Evolutionary conservation across 2,797 vertebrate species (phyloP).

Genomic region (Helostoma temminkii): DNA sequence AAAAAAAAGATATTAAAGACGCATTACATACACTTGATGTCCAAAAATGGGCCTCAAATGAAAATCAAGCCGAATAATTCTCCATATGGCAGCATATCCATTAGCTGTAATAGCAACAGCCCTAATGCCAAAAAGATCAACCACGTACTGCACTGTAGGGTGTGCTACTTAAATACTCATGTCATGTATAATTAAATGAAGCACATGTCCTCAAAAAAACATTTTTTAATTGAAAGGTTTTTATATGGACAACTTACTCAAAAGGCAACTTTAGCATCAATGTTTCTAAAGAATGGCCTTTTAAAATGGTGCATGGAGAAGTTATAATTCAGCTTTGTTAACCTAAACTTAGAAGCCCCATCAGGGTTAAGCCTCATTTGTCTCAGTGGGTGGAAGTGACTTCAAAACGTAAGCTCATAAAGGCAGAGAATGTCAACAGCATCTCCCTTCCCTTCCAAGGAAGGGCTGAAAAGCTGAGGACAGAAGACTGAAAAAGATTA

Average conservation of each 20-base stretch:
- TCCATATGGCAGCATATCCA: background rate
- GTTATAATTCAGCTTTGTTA: background rate
- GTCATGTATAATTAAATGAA: background rate
- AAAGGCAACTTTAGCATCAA: background rate
- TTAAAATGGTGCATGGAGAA: background rate
- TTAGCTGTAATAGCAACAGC: background rate
- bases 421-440: slow-evolving; percentile 28
- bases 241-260: background rate
- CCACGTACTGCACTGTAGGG: no score
- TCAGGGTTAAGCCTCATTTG: background rate
- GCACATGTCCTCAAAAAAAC: no score
- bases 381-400: background rate
- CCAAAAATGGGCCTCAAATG: no score
- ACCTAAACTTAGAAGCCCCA: background rate
- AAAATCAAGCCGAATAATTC: background rate
- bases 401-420: background rate
- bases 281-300: background rate
- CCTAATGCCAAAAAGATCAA: background rate
- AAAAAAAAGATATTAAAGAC: background rate
- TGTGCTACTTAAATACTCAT: no score
- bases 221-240: background rate
- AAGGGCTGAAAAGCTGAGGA: slow-evolving; percentile 44
- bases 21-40: no score
- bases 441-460: slow-evolving; percentile 37
- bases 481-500: no score